Conservation (phyloP, 2,113 vertebrate genomes). For the Platichthys flesus region DNA sequence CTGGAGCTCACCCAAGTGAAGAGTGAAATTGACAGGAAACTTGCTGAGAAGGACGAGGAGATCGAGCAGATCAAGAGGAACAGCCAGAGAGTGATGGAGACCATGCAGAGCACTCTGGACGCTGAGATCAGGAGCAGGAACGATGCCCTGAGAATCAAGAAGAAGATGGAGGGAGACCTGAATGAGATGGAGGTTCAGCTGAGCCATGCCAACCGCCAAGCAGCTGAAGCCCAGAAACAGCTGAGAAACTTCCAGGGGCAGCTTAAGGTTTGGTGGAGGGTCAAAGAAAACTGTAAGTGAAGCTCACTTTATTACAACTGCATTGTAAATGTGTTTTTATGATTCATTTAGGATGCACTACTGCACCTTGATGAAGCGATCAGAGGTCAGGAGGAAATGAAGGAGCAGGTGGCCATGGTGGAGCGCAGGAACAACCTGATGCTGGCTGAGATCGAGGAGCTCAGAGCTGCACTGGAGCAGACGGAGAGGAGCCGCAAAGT, state of each 20-base stretch:
- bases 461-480: conserved; percentile 88
- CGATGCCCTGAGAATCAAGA: conserved; percentile 80
- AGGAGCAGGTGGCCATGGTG: conserved; percentile 89
- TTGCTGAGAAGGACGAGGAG: conserved; percentile 83
- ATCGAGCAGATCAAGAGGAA: conserved; percentile 82
- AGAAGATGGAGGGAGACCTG: conserved; percentile 84
- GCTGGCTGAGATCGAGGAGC: conserved; percentile 89
- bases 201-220: conserved; percentile 84
- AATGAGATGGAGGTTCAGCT: conserved; percentile 84
- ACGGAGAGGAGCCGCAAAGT: conserved; percentile 88
- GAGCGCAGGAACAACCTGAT: conserved; percentile 90
- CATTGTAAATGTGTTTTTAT: background rate
- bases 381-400: conserved; percentile 88
- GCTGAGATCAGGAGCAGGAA: conserved; percentile 81
- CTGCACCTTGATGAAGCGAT: conserved; percentile 89
- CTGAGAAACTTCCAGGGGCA: conserved; percentile 81
- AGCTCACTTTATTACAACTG: too few species aligned
- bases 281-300: background rate
- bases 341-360: conserved; percentile 83
- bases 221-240: conserved; percentile 84
- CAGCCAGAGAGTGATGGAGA: conserved; percentile 78
- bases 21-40: conserved; percentile 78
- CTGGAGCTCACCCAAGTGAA: conserved; percentile 81
- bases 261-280: conserved; percentile 76
- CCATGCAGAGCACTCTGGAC: conserved; percentile 80